Conservation (phyloP, 2,113 vertebrate species). For the Falcunculus frontatus region DNA sequence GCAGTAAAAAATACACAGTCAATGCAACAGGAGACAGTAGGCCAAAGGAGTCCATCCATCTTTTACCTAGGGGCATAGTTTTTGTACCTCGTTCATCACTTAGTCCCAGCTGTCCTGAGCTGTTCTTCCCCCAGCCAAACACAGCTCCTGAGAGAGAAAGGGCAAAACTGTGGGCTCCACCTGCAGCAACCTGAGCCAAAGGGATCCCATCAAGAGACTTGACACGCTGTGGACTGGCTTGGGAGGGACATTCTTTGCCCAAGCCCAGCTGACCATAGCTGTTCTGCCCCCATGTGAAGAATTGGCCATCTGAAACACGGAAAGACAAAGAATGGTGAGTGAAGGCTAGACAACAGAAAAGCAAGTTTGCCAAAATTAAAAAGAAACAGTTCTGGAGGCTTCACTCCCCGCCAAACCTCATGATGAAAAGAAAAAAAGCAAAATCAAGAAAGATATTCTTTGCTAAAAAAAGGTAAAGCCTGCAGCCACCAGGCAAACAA, state of each 20-base stretch:
- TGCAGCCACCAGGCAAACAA: not conserved
- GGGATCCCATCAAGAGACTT: conserved; percentile 88
- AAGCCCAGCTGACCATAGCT: conserved; percentile 87
- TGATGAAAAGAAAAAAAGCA: not conserved
- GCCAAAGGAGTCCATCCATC: not conserved
- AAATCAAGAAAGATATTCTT: not conserved
- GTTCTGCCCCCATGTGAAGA: conserved; percentile 93
- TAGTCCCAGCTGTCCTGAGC: conserved; percentile 89
- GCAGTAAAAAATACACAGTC: not conserved
- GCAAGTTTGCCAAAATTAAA: not conserved
- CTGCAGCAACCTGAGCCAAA: conserved; percentile 87
- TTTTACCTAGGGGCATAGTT: not conserved
- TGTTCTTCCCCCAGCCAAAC: conserved; percentile 93
- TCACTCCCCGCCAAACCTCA: not conserved
- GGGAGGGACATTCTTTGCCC: conserved; percentile 79
- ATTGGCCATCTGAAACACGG: conserved; percentile 81
- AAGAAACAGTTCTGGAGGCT: not conserved
- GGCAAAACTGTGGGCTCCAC: conserved; percentile 91
- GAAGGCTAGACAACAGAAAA: not conserved
- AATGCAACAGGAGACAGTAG: not conserved
- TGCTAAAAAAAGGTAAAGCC: not conserved
- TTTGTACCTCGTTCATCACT: conserved; percentile 77
- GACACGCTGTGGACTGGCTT: conserved; percentile 81
- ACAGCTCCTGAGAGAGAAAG: conserved; percentile 90
- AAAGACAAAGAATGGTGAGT: not conserved